Evolutionary conservation across 2,888 invertebrate species (phyloP).

Genomic region (Phragmatobia fuliginosa): DNA sequence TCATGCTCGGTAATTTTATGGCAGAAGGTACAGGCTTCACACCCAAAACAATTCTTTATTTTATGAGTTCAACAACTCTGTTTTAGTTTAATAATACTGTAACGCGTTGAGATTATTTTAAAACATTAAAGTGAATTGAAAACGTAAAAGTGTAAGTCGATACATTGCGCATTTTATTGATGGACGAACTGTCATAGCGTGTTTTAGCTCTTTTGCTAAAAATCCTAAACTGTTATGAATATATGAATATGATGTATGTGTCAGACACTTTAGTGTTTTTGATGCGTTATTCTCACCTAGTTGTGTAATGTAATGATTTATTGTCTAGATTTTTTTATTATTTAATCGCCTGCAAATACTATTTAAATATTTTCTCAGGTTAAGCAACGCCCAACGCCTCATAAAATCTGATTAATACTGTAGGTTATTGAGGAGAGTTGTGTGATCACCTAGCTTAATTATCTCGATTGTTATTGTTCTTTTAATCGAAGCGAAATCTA

Average conservation of each 20-base stretch:
- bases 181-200: neutral
- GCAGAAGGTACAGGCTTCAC: conserved; percentile 25
- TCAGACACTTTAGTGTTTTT: neutral
- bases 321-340: neutral
- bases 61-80: conserved; percentile 30
- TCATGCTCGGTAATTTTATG: conserved; percentile 43
- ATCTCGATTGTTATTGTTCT: too few relatives aligned
- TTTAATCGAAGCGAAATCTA: too few relatives aligned
- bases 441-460: too few relatives aligned
- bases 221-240: neutral
- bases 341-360: neutral
- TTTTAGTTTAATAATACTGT: conserved; percentile 28
- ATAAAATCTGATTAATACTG: neutral
- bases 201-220: too few relatives aligned
- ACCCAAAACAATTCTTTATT: conserved; percentile 32
- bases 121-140: conserved; percentile 5
- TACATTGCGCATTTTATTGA: neutral
- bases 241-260: neutral
- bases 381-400: neutral
- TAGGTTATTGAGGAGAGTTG: neutral
- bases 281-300: neutral
- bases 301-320: neutral
- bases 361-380: neutral
- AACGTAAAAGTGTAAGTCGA: neutral
- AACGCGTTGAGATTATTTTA: conserved; percentile 15